These are phyloP conservation scores for Euglossa dilemma DNA, from an alignment of 1,140 invertebrate species.

Conservation along the genomic window DNA sequence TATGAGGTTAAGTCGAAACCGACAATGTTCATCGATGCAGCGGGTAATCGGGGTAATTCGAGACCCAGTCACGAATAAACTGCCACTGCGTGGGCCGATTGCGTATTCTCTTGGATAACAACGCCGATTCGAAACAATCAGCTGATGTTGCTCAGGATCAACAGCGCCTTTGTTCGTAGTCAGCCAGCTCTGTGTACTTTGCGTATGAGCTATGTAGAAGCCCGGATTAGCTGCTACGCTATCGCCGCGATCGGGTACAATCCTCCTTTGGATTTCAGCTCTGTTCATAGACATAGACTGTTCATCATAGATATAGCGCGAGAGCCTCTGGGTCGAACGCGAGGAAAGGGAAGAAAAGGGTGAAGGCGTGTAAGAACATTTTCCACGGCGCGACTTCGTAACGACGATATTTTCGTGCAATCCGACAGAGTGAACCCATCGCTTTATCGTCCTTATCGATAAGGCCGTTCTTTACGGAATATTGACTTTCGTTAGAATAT, in stretches of 20 bases:
- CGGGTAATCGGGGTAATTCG: slow-evolving; percentile 32
- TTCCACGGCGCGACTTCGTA: background rate
- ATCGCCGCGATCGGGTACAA: background rate
- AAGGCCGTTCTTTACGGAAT: background rate
- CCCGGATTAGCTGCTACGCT: too few relatives aligned
- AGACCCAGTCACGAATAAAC: slow-evolving; percentile 10
- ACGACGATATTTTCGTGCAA: background rate
- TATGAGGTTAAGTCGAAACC: background rate
- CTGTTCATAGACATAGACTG: too few relatives aligned
- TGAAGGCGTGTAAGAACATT: background rate
- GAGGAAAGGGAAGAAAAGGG: background rate
- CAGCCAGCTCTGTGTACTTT: slow-evolving; percentile 5
- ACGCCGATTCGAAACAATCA: slow-evolving; percentile 49
- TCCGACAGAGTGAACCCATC: background rate
- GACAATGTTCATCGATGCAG: slow-evolving; percentile 22
- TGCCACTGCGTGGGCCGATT: slow-evolving; percentile 3
- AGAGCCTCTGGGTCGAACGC: background rate
- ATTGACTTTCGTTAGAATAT: slow-evolving; percentile 6
- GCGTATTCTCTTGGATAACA: slow-evolving; percentile 43
- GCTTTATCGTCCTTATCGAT: slow-evolving; percentile 8
- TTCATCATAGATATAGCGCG: too few relatives aligned
- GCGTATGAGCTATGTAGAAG: background rate
- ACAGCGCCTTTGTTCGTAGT: slow-evolving; percentile 43
- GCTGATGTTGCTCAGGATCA: slow-evolving; percentile 29
- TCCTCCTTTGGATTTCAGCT: too few relatives aligned